These are phyloP conservation scores for Andricus grossulariae DNA, from an alignment of 1,140 invertebrate species.

Conservation along the genomic window DNA sequence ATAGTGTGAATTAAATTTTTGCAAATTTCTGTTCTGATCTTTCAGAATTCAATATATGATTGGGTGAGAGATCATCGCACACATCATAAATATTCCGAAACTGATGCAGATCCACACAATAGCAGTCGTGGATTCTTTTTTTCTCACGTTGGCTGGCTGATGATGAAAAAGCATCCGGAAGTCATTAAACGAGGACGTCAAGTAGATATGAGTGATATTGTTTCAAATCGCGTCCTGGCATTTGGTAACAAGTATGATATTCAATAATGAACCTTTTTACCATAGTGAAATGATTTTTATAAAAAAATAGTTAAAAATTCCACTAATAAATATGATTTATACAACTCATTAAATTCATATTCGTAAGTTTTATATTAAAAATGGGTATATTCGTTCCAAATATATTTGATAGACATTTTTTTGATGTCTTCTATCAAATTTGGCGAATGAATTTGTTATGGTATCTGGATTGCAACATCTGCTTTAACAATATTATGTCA, in stretches of 20 bases:
- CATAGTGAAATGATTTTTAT: background rate
- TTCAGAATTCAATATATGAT: slow-evolving; percentile 79
- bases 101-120: slow-evolving; percentile 93
- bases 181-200: slow-evolving; percentile 83
- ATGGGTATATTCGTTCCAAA: background rate
- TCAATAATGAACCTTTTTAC: background rate
- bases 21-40: background rate
- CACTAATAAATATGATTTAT: background rate
- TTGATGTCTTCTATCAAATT: too few species aligned
- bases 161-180: slow-evolving; percentile 90
- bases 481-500: too few species aligned
- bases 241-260: slow-evolving; percentile 82
- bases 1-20: too few species aligned
- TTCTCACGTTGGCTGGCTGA: slow-evolving; percentile 93
- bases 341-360: background rate
- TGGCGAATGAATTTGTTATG: too few species aligned
- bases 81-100: slow-evolving; percentile 94
- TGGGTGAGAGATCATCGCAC: slow-evolving; percentile 90
- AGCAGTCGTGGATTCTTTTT: slow-evolving; percentile 94
- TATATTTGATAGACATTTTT: too few species aligned
- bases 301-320: too few species aligned
- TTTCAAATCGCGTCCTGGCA: slow-evolving; percentile 83
- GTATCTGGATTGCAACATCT: too few species aligned
- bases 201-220: slow-evolving; percentile 88
- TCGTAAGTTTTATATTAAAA: background rate